phyloP scores from a whole-genome alignment of 2,797 vertebrate species.

The Syngnathus acus region DNA sequence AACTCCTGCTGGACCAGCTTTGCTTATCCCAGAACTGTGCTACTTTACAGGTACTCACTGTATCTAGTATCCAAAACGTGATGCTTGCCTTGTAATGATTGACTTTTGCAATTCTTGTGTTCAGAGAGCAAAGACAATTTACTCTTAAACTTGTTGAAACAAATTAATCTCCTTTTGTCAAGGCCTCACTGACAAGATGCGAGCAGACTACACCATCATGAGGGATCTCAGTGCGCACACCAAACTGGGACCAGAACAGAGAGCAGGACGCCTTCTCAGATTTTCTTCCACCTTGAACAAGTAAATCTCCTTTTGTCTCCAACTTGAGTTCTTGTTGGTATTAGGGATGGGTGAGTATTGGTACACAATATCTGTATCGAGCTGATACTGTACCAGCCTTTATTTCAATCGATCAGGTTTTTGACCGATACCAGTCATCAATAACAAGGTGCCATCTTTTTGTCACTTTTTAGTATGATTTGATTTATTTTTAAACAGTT shows the following conservation, averaged over 20 bases:
- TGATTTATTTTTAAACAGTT: no score
- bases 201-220: slow-evolving; percentile 84
- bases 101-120: background rate
- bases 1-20: slow-evolving; percentile 65
- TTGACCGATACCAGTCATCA: no score
- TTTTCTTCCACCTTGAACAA: slow-evolving; percentile 74
- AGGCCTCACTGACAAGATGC: slow-evolving; percentile 89
- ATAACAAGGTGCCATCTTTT: no score
- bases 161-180: slow-evolving; percentile 39
- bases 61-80: background rate
- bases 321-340: background rate
- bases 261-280: slow-evolving; percentile 73
- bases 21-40: slow-evolving; percentile 91
- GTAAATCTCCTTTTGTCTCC: slow-evolving; percentile 51
- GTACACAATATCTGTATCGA: no score
- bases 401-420: no score
- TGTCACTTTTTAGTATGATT: no score
- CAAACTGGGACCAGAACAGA: slow-evolving; percentile 76
- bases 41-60: slow-evolving; percentile 79
- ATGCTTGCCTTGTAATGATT: background rate
- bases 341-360: no score
- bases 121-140: background rate
- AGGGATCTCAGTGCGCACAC: slow-evolving; percentile 82
- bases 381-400: no score
- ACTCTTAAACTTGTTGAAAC: background rate